Conservation (phyloP, 2,113 vertebrate species). For the Emydura subglobosa region DNA sequence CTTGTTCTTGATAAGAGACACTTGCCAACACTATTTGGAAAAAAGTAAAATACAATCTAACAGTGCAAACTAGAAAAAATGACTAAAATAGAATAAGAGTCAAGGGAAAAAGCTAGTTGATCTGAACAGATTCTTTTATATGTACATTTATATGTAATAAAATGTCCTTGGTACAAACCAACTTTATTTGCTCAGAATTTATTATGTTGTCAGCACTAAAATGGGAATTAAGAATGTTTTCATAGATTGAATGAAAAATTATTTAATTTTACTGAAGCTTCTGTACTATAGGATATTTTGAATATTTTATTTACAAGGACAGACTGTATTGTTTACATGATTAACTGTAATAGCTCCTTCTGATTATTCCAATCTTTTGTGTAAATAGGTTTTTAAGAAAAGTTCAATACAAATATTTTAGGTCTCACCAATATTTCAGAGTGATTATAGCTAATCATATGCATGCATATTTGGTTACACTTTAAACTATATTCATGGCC, state of each 20-base stretch:
- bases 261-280: constrained; percentile 1
- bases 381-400: constrained; percentile 46
- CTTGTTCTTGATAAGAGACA: constrained; percentile 74
- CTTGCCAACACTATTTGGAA: constrained; percentile 51
- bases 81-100: constrained; percentile 8
- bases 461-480: constrained; percentile 29
- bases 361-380: constrained; percentile 10
- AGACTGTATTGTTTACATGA: constrained; percentile 28
- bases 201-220: not conserved
- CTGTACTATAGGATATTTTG: not conserved
- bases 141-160: constrained; percentile 22
- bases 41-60: constrained; percentile 71
- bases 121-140: not conserved
- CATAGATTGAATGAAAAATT: not conserved
- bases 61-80: constrained; percentile 51
- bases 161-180: constrained; percentile 10
- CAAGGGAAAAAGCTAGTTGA: constrained; percentile 18
- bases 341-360: constrained; percentile 38
- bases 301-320: constrained; percentile 35
- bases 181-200: constrained; percentile 1
- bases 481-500: constrained; percentile 11
- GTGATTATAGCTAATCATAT: constrained; percentile 24
- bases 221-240: not conserved
- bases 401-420: constrained; percentile 31
- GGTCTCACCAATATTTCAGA: constrained; percentile 31